These are phyloP conservation scores for Aphodius granarius DNA, from an alignment of 2,888 invertebrate species.

Conservation along the genomic window DNA sequence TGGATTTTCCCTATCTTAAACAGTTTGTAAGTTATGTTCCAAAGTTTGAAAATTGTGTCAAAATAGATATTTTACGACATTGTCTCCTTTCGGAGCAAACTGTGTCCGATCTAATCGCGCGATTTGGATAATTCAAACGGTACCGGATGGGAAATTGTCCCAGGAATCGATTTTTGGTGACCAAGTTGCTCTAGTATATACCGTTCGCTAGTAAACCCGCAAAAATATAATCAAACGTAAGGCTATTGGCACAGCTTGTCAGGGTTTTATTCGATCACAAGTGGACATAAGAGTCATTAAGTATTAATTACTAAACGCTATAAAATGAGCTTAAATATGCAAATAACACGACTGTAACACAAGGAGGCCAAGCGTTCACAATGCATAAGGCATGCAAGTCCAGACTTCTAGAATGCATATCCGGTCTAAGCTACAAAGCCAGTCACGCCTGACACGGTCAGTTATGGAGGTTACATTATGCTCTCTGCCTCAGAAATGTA, in stretches of 20 bases:
- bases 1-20: too few relatives aligned
- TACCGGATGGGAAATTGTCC: too few relatives aligned
- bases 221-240: too few relatives aligned
- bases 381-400: background rate
- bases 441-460: slow-evolving; percentile 50
- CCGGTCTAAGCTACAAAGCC: slow-evolving; percentile 48
- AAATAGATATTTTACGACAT: too few relatives aligned
- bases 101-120: too few relatives aligned
- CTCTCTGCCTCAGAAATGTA: background rate
- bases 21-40: too few relatives aligned
- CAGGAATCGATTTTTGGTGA: too few relatives aligned
- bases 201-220: too few relatives aligned
- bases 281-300: background rate
- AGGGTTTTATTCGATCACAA: background rate
- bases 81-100: too few relatives aligned
- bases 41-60: too few relatives aligned
- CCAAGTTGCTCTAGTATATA: too few relatives aligned
- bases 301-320: background rate
- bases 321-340: background rate
- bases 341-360: background rate
- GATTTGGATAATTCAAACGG: too few relatives aligned
- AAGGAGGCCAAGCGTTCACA: background rate
- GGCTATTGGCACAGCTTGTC: background rate
- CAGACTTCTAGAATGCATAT: slow-evolving; percentile 34
- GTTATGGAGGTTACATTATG: slow-evolving; percentile 44